Percentiles rank a stretch among this genome's conserved stretches.
phyloP scores from a whole-genome alignment of 2,113 vertebrate genomes.

The Indicator indicator region DNA sequence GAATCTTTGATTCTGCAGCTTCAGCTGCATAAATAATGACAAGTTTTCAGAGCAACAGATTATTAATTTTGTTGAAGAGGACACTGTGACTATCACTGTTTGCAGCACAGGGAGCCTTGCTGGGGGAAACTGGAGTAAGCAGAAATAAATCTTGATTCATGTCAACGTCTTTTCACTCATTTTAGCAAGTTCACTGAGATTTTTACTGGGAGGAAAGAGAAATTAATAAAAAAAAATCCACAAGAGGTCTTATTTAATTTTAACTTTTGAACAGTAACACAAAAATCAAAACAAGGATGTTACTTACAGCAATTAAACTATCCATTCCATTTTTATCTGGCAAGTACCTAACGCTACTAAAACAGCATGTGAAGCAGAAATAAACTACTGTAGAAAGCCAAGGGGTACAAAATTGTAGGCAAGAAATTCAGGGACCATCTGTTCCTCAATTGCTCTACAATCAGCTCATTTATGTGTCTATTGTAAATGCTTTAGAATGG shows the following conservation, averaged over 20 bases:
- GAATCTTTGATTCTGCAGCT: background rate
- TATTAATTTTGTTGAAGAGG: background rate
- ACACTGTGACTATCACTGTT: background rate
- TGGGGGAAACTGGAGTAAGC: background rate
- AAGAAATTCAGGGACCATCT: slow-evolving; percentile 7
- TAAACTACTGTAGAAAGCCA: background rate
- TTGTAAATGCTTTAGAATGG: background rate
- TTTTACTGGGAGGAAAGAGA: background rate
- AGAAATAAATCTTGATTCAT: background rate
- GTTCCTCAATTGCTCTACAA: background rate
- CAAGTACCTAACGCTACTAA: background rate
- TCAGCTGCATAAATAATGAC: background rate
- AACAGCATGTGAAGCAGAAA: background rate
- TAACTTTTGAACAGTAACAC: background rate
- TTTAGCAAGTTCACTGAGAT: background rate
- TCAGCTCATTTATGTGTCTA: background rate
- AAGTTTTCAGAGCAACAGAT: background rate
- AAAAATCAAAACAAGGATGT: background rate
- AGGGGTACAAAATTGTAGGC: background rate
- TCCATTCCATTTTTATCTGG: background rate
- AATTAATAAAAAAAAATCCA: background rate
- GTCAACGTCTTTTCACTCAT: background rate
- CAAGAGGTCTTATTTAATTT: background rate
- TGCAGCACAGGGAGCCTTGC: background rate
- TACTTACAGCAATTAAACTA: background rate